Evolutionary conservation across 2,888 invertebrate genomes (phyloP), one percentile per base, ranked within the genome.

Genomic region (Nemotelus nigrinus): DNA sequence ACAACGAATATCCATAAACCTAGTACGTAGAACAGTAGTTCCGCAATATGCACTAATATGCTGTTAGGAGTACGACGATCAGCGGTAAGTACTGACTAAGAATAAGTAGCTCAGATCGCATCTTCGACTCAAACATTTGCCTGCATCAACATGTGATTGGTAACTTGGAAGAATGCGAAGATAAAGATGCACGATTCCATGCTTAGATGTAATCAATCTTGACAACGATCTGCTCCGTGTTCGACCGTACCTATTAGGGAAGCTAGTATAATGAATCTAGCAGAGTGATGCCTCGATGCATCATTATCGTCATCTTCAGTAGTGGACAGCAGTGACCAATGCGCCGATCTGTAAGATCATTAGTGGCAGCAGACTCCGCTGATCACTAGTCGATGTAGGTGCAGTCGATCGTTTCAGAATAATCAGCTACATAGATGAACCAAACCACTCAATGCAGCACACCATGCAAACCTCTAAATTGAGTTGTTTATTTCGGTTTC

Each of bases 181-280:
- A 70, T 70, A 50, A 74, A 63, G 74, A 74, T 74, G 25, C 60
- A 47, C 10, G 74, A 39, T 74, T 60, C 50, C 60, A 63, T 74
- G 74, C 60, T 48, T 63, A 63, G 39, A 39, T 8, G 74, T 74
- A 74, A 74, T 74, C 74, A 57, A 74, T 74, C 74, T 74, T 55
- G 74, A 45, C 63, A 2, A 47, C 60, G 71, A 74, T 57, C 63
- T n/a, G 47, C 10, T 50, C 53, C 50, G 25, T 55, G 53, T 55
- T 70, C 47, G 53, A 43, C 45, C 70, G 70, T 55, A n/a, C 25
- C 70, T 70, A 70, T 53, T 70, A 47, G 41, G 44, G 70, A 25
- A 50, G 25, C 5, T 50, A 48, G 70, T 41, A 67, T 48, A 55
- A 70, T 70, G 70, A 50, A 8, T 70, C 70, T 55, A 41, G 55